Conservation (phyloP, 2,888 invertebrate genomes). For the Plagiodera versicolora region DNA sequence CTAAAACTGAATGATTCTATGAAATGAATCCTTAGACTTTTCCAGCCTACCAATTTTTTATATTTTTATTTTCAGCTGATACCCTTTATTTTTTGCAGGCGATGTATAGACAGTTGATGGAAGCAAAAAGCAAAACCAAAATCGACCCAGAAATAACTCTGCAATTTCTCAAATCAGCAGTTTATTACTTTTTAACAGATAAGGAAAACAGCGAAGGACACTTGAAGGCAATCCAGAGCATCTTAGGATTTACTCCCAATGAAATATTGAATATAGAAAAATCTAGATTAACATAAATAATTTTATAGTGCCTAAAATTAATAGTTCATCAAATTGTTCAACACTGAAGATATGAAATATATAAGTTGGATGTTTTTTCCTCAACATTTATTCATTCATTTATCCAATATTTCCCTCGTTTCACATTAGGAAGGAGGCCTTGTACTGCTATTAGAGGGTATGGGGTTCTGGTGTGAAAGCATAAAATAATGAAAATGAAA, state of each 20-base stretch:
- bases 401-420: too few relatives aligned
- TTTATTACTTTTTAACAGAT: conserved; percentile 90
- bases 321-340: not conserved
- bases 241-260: conserved; percentile 81
- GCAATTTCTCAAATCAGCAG: conserved; percentile 89
- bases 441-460: too few relatives aligned
- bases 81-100: conserved; percentile 61
- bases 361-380: not conserved
- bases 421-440: too few relatives aligned
- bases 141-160: conserved; percentile 90
- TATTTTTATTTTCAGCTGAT: not conserved
- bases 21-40: too few relatives aligned
- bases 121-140: conserved; percentile 71
- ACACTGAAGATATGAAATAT: not conserved
- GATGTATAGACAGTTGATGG: conserved; percentile 81
- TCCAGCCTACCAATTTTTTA: too few relatives aligned
- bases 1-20: too few relatives aligned
- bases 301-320: conserved; percentile 32
- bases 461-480: too few relatives aligned
- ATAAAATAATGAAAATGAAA: too few relatives aligned
- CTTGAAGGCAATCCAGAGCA: conserved; percentile 87
- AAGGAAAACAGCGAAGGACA: conserved; percentile 88
- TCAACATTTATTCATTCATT: too few relatives aligned
- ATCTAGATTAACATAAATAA: conserved; percentile 58
- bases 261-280: conserved; percentile 81